These are phyloP conservation scores for Drosophila dunni DNA, from an alignment of 1,140 invertebrate species.

Conservation along the genomic window DNA sequence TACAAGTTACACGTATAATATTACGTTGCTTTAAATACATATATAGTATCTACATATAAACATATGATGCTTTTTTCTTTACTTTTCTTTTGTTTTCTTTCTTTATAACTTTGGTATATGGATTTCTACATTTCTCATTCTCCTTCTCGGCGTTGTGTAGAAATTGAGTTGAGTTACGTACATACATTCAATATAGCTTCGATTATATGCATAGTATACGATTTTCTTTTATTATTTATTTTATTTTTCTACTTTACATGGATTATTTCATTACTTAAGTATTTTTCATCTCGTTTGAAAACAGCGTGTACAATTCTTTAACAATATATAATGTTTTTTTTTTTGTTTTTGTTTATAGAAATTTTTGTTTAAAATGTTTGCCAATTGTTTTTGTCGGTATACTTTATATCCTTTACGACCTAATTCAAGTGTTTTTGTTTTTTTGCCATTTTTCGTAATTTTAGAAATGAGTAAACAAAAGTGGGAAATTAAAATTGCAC, in stretches of 20 bases:
- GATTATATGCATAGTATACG: slow-evolving; percentile 21
- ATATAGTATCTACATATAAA: slow-evolving; percentile 80
- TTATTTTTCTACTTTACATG: slow-evolving; percentile 71
- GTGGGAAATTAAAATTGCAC: slow-evolving; percentile 66
- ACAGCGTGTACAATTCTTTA: slow-evolving; percentile 54
- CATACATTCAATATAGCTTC: slow-evolving; percentile 73
- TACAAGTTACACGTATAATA: slow-evolving; percentile 72
- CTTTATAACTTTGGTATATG: slow-evolving; percentile 77
- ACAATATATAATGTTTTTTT: slow-evolving; percentile 65
- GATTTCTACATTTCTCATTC: slow-evolving; percentile 67
- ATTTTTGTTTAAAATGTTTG: slow-evolving; percentile 38
- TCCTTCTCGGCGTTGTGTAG: slow-evolving; percentile 36
- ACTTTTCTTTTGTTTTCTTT: slow-evolving; percentile 54
- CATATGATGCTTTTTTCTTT: slow-evolving; percentile 60
- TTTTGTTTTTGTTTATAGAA: slow-evolving; percentile 33
- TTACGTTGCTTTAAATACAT: slow-evolving; percentile 56
- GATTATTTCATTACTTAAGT: slow-evolving; percentile 37
- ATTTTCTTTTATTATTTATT: slow-evolving; percentile 33
- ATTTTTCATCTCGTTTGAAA: slow-evolving; percentile 52
- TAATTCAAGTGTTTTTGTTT: slow-evolving; percentile 60
- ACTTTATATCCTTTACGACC: slow-evolving; percentile 81
- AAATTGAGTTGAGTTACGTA: slow-evolving; percentile 80
- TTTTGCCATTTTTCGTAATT: slow-evolving; percentile 46
- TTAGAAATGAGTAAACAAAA: slow-evolving; percentile 17
- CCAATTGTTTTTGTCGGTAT: slow-evolving; percentile 68